A percentile compares a stretch with the other conserved stretches of the same genome.
Conservation (phyloP, 1,140 invertebrate genomes). For the Eubasilissa regina region DNA sequence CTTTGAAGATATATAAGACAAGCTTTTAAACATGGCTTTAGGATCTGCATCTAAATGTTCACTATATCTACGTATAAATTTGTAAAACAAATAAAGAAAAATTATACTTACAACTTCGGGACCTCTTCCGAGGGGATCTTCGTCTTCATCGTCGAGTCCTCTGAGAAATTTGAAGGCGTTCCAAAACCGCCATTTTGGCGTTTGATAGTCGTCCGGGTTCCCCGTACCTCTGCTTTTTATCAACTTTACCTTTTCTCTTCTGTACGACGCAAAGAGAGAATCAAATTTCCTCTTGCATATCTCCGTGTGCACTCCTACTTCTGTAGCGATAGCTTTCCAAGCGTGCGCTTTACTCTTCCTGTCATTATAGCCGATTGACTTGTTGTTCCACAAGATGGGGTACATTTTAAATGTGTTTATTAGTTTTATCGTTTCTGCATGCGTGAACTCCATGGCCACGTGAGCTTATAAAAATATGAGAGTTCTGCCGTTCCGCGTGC, state of each 20-base stretch:
- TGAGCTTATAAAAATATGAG: neutral
- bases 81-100: no score
- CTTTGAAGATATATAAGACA: no score
- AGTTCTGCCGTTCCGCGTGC: neutral
- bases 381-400: conserved; percentile 47
- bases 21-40: no score
- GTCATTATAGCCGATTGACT: conserved; percentile 36
- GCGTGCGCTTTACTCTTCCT: conserved; percentile 47
- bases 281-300: conserved; percentile 56
- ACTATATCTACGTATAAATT: no score
- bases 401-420: conserved; percentile 50
- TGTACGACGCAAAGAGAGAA: conserved; percentile 49
- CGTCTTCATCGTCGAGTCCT: conserved; percentile 51
- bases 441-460: conserved; percentile 53
- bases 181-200: conserved; percentile 58
- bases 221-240: conserved; percentile 43
- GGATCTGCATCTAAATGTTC: no score
- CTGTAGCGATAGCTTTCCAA: conserved; percentile 44
- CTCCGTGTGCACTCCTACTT: conserved; percentile 29
- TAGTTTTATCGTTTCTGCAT: conserved; percentile 46
- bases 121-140: conserved; percentile 55
- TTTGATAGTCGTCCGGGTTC: conserved; percentile 29
- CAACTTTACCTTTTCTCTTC: conserved; percentile 49
- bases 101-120: conserved; percentile 48
- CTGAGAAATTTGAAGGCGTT: conserved; percentile 55